Base-by-base conservation (phyloP, 2,113 vertebrate genomes). In the Vireo altiloquus region DNA sequence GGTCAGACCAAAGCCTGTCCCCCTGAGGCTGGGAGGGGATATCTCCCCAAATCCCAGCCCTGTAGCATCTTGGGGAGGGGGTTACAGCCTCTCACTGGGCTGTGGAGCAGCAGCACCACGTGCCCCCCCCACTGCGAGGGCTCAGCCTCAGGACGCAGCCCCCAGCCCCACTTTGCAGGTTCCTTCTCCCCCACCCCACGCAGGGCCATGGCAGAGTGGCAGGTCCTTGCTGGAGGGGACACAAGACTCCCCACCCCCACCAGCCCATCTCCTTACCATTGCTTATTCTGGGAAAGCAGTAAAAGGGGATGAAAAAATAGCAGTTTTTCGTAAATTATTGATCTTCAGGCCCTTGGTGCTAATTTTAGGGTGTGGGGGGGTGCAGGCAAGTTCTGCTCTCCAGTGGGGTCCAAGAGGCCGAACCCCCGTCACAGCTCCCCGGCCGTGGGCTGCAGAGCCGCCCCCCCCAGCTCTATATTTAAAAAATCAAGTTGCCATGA, bases 401-500 rank as follows among this genome's bases (percentile, higher is more conserved):
- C 7, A 7, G 30, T 0, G 7, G 23, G 25, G 21, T 59, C 53
- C 1, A 12, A 64, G 31, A 40, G 61, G 44, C 65, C 22, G 27
- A 60, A n/a, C 2, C 20, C 75, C 60, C 16, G 1, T 18, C 2
- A 6, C 70, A 77, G 53, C 22, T 79, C 15, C 30, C 35, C 23
- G 0, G 2, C 9, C 0, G 11, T 5, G 1, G 70, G 64, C 0
- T 7, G 31, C 63, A 13, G 14, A 23, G 63, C 70, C 8, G 2
- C 35, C 37, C 24, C 24, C 66, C 54, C 39, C 68, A 42, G 60
- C 46, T 86, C 68, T 91, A 42, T 28, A 68, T 54, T 68, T 80
- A 61, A 84, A 89, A 79, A 65, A 35, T 1, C 5, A 6, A 49
- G 96, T 97, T 97, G 92, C 97, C 94, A 97, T 97, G 97, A 11